Conservation (phyloP, 2,888 invertebrate genomes). For the Andrena chrysosceles region DNA sequence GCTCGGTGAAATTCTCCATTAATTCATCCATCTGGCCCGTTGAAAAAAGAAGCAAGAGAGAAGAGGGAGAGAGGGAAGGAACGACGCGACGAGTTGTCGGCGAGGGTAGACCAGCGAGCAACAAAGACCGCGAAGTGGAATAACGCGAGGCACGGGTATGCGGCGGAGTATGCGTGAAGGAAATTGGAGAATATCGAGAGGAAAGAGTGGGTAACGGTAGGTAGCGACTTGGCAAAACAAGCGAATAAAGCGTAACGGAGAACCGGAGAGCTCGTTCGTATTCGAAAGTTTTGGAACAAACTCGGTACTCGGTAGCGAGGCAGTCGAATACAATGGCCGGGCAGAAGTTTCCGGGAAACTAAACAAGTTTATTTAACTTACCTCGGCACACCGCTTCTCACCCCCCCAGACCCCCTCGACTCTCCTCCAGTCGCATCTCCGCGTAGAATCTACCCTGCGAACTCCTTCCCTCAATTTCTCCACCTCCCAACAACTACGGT, state of each 20-base stretch:
- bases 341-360: slow-evolving; percentile 81
- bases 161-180: neutral
- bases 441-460: slow-evolving; percentile 46
- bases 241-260: slow-evolving; percentile 81
- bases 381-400: slow-evolving; percentile 71
- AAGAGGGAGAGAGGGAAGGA: too few relatives aligned
- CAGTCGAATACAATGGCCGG: slow-evolving; percentile 82
- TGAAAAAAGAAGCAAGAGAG: too few relatives aligned
- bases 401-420: slow-evolving; percentile 43
- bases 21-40: too few relatives aligned
- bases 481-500: slow-evolving; percentile 40
- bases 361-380: slow-evolving; percentile 85
- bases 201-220: slow-evolving; percentile 31
- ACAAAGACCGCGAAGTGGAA: neutral
- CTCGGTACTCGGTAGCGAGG: slow-evolving; percentile 75
- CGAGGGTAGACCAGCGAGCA: neutral
- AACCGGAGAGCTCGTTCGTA: slow-evolving; percentile 79
- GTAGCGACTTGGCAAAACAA: slow-evolving; percentile 76
- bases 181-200: neutral
- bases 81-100: neutral
- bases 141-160: neutral
- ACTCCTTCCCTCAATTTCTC: slow-evolving; percentile 39
- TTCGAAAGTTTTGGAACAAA: slow-evolving; percentile 80
- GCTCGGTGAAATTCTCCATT: too few relatives aligned
- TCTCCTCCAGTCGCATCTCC: slow-evolving; percentile 45